Base-by-base conservation (phyloP, 2,888 invertebrate species). In the Drosophila subsilvestris region DNA sequence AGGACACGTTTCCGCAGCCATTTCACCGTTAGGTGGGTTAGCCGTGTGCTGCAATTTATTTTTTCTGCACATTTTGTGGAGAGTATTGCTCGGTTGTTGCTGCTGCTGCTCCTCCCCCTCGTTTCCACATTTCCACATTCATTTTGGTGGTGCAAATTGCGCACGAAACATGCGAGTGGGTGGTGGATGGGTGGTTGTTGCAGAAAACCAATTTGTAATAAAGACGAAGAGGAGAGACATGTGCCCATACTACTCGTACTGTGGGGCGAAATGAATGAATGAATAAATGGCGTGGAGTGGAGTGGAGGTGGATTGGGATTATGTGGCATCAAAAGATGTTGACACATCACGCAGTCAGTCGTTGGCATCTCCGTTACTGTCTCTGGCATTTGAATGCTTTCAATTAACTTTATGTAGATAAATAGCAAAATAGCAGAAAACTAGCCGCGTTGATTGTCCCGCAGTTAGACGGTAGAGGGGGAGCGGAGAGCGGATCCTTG, bases 171-270 rank as follows among this genome's bases (percentile, higher is more conserved):
- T 80, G 82, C 80, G 84, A 84, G 63, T 58, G 62, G 42, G 32
- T 22, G 29, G 51, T 22, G 43, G 27, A 18, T 49, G 22, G 49
- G 49, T 47, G 71, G 78, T 71, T 72, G 84, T 83, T 80, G 80
- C 83, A 81, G 74, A 83, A 87, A 87, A 80, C 86, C 86, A 88
- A 86, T 88, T 87, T 85, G 87, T 87, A 86, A 86, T 86, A 87
- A 86, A 86, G 83, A 85, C 78, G 76, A 72, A 66, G 75, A 59
- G 72, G 54, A 74, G 60, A 75, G 68, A 69, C 76, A 69, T 42
- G 63, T 37, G 9, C 45, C 44, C 18, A 14, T 48, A 44, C 29
- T n/a, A 32, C 32, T 32, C 12, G 12, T 12, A 32, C 5, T 20
- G 37, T 25, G 44, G 18, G 20, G 43, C n/a, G n/a, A 20, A 20